These are phyloP conservation scores for Hafferia zeledoni DNA, from an alignment of 2,797 vertebrate species.

Conservation along the genomic window DNA sequence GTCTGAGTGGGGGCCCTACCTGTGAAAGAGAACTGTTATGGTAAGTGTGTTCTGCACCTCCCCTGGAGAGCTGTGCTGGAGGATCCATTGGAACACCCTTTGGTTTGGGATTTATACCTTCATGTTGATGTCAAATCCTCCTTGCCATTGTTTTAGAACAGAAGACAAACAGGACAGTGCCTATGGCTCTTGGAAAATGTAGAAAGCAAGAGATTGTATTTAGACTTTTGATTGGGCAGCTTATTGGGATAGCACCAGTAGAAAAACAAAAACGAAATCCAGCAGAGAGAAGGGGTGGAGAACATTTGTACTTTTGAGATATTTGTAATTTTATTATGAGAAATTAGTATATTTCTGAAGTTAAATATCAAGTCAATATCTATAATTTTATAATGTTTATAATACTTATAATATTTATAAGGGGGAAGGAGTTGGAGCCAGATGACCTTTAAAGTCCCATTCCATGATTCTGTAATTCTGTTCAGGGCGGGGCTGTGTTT, in stretches of 20 bases:
- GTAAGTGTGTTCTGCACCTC: neutral
- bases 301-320: neutral
- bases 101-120: neutral
- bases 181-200: neutral
- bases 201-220: neutral
- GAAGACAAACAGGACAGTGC: neutral
- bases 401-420: neutral
- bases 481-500: neutral
- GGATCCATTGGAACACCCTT: neutral
- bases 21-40: neutral
- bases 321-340: neutral
- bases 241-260: neutral
- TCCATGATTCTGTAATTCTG: neutral
- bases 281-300: neutral
- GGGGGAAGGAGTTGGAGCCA: neutral
- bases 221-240: neutral
- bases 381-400: neutral
- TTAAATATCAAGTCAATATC: neutral
- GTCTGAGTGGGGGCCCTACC: neutral
- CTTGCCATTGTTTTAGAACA: neutral
- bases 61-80: neutral
- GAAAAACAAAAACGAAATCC: neutral
- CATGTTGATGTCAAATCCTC: neutral
- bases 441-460: neutral
- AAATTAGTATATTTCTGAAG: neutral